Evolutionary conservation across 2,888 invertebrate species (phyloP).

Genomic region (Plusia festucae): DNA sequence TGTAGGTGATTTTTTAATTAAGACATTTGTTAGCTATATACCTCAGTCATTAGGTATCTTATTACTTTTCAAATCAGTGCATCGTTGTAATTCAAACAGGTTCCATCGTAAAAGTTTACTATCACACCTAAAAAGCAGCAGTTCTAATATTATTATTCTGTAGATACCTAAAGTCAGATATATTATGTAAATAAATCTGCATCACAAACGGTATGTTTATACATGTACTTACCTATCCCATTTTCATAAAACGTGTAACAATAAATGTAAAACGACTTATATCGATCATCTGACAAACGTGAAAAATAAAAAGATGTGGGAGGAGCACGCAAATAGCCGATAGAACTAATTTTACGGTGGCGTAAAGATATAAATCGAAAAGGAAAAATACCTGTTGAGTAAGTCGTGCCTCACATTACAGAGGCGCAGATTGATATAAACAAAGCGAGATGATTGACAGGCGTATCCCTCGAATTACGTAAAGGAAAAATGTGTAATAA

Average conservation of each 20-base stretch:
- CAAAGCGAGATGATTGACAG: conserved; percentile 31
- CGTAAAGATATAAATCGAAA: neutral
- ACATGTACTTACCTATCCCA: too few relatives aligned
- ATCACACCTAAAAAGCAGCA: too few relatives aligned
- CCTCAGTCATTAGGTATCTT: too few relatives aligned
- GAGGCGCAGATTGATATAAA: conserved; percentile 15
- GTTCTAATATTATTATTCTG: too few relatives aligned
- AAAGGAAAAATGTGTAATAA: conserved; percentile 29
- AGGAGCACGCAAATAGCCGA: conserved; percentile 12
- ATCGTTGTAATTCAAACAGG: too few relatives aligned
- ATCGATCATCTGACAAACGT: conserved; percentile 11
- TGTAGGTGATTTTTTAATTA: too few relatives aligned
- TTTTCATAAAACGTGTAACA: neutral
- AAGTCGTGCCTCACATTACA: neutral
- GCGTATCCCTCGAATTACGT: conserved; percentile 14
- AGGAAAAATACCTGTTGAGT: neutral
- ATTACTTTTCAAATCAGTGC: too few relatives aligned
- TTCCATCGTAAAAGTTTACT: too few relatives aligned
- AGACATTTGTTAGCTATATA: too few relatives aligned
- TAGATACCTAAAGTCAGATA: too few relatives aligned
- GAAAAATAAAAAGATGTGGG: conserved; percentile 13
- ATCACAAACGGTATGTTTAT: too few relatives aligned
- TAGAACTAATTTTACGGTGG: conserved; percentile 22
- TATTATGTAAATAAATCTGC: neutral
- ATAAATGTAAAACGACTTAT: neutral